These are phyloP conservation scores for Myrmecobius fasciatus DNA, from an alignment of 2,113 vertebrate species.

Conservation along the genomic window DNA sequence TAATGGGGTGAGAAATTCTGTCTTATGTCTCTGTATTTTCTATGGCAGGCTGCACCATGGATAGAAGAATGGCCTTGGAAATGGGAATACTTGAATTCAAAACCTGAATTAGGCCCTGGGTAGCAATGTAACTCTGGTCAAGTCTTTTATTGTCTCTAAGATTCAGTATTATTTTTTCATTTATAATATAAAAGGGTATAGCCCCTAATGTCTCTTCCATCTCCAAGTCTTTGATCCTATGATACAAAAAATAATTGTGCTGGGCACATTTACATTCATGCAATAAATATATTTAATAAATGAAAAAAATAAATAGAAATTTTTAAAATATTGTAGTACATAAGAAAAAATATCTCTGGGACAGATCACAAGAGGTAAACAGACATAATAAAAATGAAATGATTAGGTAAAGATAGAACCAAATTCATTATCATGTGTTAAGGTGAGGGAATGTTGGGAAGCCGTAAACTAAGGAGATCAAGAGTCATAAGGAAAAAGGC, in stretches of 20 bases:
- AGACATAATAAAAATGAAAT: not conserved
- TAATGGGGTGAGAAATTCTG: not conserved
- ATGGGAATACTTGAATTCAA: not conserved
- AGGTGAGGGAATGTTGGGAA: not conserved
- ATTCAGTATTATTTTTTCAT: not conserved
- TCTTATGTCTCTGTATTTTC: not conserved
- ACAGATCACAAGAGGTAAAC: not conserved
- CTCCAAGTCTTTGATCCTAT: not conserved
- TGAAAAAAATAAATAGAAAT: not conserved
- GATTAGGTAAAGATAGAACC: not conserved
- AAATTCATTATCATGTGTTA: not conserved
- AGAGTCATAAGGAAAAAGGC: rapidly evolving
- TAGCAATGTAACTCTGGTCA: not conserved
- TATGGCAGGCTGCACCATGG: not conserved
- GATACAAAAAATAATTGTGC: not conserved
- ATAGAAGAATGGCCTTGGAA: not conserved
- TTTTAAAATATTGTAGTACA: not conserved
- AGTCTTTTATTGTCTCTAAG: not conserved
- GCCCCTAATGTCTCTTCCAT: not conserved
- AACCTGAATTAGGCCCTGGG: not conserved
- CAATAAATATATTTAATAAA: not conserved
- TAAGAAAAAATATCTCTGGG: not conserved
- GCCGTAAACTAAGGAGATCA: not conserved
- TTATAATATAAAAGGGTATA: not conserved
- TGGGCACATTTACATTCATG: not conserved